Evolutionary conservation across 92 coral and sea anemone genomes (phyloP).

Genomic region (Actinostola sp.): DNA sequence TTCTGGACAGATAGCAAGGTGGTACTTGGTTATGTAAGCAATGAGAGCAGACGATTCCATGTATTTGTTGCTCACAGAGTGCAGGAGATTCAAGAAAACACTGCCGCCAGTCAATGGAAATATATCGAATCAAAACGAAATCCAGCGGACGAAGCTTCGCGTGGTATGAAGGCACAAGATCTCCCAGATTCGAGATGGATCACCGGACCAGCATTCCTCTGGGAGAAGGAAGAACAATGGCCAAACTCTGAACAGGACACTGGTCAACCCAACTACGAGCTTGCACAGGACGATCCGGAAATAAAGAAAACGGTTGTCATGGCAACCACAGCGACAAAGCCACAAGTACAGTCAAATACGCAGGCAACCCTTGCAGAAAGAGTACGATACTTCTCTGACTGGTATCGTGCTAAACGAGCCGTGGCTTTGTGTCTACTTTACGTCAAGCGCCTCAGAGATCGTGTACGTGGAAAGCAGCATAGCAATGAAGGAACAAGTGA

Average conservation of each 20-base stretch:
- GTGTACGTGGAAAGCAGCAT: background rate
- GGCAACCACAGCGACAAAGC: no score
- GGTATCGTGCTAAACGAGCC: slow-evolving; percentile 32
- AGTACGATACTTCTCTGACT: slow-evolving; percentile 15
- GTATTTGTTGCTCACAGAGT: slow-evolving; percentile 52
- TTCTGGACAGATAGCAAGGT: slow-evolving; percentile 52
- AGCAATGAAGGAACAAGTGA: background rate
- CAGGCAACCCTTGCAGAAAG: background rate
- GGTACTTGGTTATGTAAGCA: slow-evolving; percentile 44
- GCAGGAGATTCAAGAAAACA: slow-evolving; percentile 42
- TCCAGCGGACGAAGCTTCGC: slow-evolving; percentile 54
- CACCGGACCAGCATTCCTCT: slow-evolving; percentile 46
- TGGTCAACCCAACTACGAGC: background rate
- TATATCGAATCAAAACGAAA: slow-evolving; percentile 43
- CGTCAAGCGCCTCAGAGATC: slow-evolving; percentile 5
- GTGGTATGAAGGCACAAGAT: slow-evolving; percentile 32
- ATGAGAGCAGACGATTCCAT: slow-evolving; percentile 38
- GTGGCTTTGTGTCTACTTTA: slow-evolving; percentile 20
- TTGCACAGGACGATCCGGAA: slow-evolving; percentile 25
- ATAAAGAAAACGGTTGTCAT: slow-evolving; percentile 4
- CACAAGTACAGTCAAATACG: background rate
- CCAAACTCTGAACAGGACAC: background rate
- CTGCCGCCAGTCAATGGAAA: slow-evolving; percentile 45
- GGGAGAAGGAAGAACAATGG: slow-evolving; percentile 40
- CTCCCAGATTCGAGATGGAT: slow-evolving; percentile 32